A percentile compares a stretch with the other conserved stretches of the same genome.
These are phyloP conservation scores for Ariolimax columbianus DNA, from an alignment of 2,888 invertebrate species.

Conservation along the genomic window DNA sequence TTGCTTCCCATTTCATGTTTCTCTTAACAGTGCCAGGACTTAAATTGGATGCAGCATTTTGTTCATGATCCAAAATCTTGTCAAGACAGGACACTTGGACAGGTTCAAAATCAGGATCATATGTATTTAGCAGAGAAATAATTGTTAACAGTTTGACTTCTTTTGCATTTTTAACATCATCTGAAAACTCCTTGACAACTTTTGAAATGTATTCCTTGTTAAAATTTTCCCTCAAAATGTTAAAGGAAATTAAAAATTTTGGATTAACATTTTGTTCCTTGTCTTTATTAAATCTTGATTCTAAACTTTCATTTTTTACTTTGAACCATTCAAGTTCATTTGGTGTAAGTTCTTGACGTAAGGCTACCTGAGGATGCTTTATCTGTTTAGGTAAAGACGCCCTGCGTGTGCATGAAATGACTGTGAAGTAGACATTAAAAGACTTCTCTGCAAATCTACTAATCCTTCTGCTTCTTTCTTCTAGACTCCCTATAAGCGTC, in stretches of 20 bases:
- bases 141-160: slow-evolving; percentile 61
- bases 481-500: slow-evolving; percentile 51
- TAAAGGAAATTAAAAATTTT: slow-evolving; percentile 65
- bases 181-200: slow-evolving; percentile 60
- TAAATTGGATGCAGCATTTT: not conserved
- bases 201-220: slow-evolving; percentile 60
- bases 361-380: slow-evolving; percentile 2
- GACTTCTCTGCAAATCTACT: slow-evolving; percentile 13
- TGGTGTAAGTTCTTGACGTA: slow-evolving; percentile 58
- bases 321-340: slow-evolving; percentile 63
- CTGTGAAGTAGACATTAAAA: slow-evolving; percentile 57
- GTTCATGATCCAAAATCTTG: slow-evolving; percentile 43
- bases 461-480: slow-evolving; percentile 52
- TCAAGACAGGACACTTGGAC: slow-evolving; percentile 66
- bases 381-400: slow-evolving; percentile 40
- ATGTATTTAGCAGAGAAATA: slow-evolving; percentile 63
- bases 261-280: slow-evolving; percentile 56
- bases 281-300: slow-evolving; percentile 52
- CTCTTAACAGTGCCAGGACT: slow-evolving; percentile 27
- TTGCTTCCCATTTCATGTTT: slow-evolving; percentile 58
- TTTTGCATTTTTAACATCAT: slow-evolving; percentile 51
- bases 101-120: slow-evolving; percentile 61
- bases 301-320: slow-evolving; percentile 57
- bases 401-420: slow-evolving; percentile 55
- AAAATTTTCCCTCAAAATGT: slow-evolving; percentile 67